Base-by-base conservation (phyloP, 1,140 invertebrate genomes). In the Ceratosolen solmsi region DNA sequence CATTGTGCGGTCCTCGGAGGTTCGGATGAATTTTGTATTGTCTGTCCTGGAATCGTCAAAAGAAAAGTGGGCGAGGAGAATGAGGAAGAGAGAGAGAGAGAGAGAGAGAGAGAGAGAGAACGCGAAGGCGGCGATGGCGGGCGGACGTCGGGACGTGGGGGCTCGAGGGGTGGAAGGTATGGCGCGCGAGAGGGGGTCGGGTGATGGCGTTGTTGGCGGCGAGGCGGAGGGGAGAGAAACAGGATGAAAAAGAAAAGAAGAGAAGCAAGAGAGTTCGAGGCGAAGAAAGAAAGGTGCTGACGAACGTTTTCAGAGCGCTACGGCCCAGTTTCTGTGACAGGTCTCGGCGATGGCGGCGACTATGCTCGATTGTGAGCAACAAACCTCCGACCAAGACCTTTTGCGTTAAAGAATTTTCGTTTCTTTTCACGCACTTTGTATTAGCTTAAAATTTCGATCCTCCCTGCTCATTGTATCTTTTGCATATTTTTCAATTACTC, bases 311-410 rank as follows among this genome's bases (percentile, higher is more conserved):
- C 83, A 84, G 84, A 86, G 84, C 85, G 84, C 84, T 85, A 83
- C 84, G 85, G 84, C 86, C 86, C 87, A 88, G 87, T 87, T 88
- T 89, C 85, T 85, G 80, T 84, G 79, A 80, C 84, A 84, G 83
- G 36, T 70, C 68, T 46, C 80, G 71, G 54, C 51, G 41, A 65
- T 63, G 70, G 70, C 41, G 70, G 38, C 70, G 41, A 17, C 71
- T 75, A 75, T 84, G 77, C 82, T 84, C 82, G 83, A 86, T 73
- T 82, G 79, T 84, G 76, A 58, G 65, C 38, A 30, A 15, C 60
- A 11, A 68, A 27, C 60, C 22, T 70, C 27, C 27, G n/a, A 33
- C 33, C 33, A 38, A 68, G 33, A 68, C 63, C 63, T 68, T 68
- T 63, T 9, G 63, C 7, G 63, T 68, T 22, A n/a, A 68, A 68